Conservation (phyloP, 2,113 vertebrate species). For the Peromyscus polionotus region DNA sequence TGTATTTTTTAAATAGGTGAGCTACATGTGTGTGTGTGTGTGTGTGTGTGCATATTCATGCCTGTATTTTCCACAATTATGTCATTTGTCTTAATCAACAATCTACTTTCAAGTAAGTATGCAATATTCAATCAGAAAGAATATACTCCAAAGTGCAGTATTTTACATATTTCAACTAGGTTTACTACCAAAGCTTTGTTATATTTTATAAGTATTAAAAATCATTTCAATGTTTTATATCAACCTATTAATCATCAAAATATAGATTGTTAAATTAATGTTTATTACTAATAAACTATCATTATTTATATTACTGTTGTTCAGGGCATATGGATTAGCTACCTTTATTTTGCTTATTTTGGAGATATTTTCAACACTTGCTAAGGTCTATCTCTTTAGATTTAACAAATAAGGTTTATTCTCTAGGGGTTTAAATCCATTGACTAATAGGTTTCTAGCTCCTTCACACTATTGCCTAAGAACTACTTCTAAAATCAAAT, state of each 20-base stretch:
- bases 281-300: background rate
- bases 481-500: background rate
- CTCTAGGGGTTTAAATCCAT: background rate
- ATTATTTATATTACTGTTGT: background rate
- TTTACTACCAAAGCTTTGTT: background rate
- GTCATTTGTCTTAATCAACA: background rate
- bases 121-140: background rate
- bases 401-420: background rate
- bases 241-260: background rate
- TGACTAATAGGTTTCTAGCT: background rate
- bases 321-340: background rate
- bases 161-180: background rate
- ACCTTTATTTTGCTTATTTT: background rate
- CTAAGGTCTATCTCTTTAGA: background rate
- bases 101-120: background rate
- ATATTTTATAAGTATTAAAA: slow-evolving; percentile 8
- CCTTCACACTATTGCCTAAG: background rate
- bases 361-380: background rate
- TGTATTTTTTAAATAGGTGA: background rate
- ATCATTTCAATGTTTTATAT: background rate
- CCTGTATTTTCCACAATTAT: background rate
- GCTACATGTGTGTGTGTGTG: no score
- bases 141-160: background rate
- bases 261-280: background rate
- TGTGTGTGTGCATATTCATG: background rate